These are phyloP conservation scores for Leuciscus waleckii DNA, from an alignment of 2,797 vertebrate species.

Conservation along the genomic window DNA sequence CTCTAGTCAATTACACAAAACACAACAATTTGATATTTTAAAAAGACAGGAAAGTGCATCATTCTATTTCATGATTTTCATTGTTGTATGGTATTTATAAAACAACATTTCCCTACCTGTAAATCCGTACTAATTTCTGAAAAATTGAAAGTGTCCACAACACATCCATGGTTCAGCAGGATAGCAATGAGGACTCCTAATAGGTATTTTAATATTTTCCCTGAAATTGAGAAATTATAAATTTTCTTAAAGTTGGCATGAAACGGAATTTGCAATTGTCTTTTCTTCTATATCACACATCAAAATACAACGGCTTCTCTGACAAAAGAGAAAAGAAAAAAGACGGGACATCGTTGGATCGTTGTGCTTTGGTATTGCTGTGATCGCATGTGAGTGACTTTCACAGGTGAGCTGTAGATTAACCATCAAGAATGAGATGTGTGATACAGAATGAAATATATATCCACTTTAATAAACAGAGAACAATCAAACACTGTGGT, in stretches of 20 bases:
- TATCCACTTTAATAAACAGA: too few species aligned
- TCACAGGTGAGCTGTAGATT: too few species aligned
- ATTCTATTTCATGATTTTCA: neutral
- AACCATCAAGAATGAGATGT: too few species aligned
- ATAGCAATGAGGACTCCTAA: neutral
- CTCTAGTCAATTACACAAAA: too few species aligned
- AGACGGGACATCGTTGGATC: too few species aligned
- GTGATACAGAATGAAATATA: too few species aligned
- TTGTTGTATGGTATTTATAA: neutral
- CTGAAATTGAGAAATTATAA: neutral
- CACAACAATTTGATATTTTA: neutral
- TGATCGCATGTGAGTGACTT: too few species aligned
- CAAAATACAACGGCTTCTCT: too few species aligned
- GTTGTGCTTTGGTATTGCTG: too few species aligned
- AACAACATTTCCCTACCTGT: neutral
- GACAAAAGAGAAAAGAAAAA: too few species aligned
- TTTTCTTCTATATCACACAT: too few species aligned
- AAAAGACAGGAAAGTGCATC: neutral
- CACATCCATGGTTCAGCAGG: slow-evolving; percentile 22
- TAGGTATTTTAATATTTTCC: slow-evolving; percentile 5
- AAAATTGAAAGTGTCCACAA: slow-evolving; percentile 36
- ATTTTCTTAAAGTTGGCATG: neutral
- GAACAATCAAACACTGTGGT: too few species aligned
- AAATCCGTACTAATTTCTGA: slow-evolving; percentile 16
- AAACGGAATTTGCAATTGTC: neutral